Conservation (phyloP, 1,140 invertebrate species). For the Cotesia vestalis region DNA sequence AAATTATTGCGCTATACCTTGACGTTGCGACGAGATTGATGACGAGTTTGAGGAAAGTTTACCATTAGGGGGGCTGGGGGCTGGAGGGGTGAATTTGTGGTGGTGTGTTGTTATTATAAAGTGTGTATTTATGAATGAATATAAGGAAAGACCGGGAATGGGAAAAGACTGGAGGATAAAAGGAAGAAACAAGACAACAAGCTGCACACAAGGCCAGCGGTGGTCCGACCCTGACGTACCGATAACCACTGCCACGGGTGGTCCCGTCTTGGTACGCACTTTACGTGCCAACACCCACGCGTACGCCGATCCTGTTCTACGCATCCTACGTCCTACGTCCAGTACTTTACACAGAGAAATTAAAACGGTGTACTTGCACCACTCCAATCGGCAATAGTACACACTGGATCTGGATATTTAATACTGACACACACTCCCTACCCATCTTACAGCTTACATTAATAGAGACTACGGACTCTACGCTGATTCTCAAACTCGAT, state of each 20-base stretch:
- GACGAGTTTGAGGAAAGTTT: no score
- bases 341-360: neutral
- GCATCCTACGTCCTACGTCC: conserved; percentile 14
- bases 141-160: neutral
- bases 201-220: conserved; percentile 16
- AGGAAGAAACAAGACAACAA: conserved; percentile 3
- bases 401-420: no score
- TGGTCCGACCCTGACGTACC: conserved; percentile 35
- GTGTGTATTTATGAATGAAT: conserved; percentile 1
- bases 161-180: neutral
- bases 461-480: no score
- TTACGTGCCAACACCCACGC: conserved; percentile 46
- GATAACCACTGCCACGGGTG: conserved; percentile 43
- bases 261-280: conserved; percentile 44
- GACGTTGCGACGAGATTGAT: no score
- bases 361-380: conserved; percentile 2
- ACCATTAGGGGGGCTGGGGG: neutral
- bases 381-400: neutral
- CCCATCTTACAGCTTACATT: no score
- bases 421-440: no score
- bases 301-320: conserved; percentile 33
- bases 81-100: neutral
- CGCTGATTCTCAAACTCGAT: no score
- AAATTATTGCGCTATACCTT: no score
- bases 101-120: conserved; percentile 1